Base-by-base conservation (phyloP, 2,113 vertebrate species). In the Mormoops blainvillei region DNA sequence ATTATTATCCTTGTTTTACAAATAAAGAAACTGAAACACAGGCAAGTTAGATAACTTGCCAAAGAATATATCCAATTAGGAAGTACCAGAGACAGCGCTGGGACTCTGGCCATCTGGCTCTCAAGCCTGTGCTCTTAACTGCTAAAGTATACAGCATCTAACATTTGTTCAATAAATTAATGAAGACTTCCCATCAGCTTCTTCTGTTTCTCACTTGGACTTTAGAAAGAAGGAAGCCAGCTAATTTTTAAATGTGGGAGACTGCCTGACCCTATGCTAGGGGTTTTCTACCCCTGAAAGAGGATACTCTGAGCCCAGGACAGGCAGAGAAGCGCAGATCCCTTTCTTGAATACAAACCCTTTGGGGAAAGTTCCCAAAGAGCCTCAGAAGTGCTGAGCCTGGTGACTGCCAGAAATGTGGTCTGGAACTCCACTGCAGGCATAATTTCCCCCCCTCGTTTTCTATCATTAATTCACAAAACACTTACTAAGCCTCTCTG, bases 111-210 rank as follows among this genome's bases (percentile, higher is more conserved):
- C 80, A 65, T 77, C 58, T 95, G 80, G 71, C 52, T 78, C 58
- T 82, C 36, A 67, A 65, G 12, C 24, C 36, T 20, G 19, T 81
- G 24, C 45, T 92, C 81, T 96, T 91, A 85, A 58, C 48, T 22
- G 19, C 77, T 89, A 65, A 96, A 73, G 33, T 83, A 38, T 48
- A 54, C 8, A 85, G 81, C 3, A 1, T 82, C 65, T 82, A 95
- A 90, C 36, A 93, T 90, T 95, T 85, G 41, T 91, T 76, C 76
- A 95, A 22, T 68, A 90, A 87, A 90, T 88, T 94, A 91, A 84
- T 80, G 71, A 93, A 56, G 3, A 54, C 70, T 74, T 96, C 81
- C 73, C n/a, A 0, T 86, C 28, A 86, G 28, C 36, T 77, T 90
- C 71, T 94, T 85, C 41, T 0, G 1, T 89, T 88, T 94, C 61